phyloP scores from a whole-genome alignment of 1,140 invertebrate genomes.

The Dysdera silvatica region DNA sequence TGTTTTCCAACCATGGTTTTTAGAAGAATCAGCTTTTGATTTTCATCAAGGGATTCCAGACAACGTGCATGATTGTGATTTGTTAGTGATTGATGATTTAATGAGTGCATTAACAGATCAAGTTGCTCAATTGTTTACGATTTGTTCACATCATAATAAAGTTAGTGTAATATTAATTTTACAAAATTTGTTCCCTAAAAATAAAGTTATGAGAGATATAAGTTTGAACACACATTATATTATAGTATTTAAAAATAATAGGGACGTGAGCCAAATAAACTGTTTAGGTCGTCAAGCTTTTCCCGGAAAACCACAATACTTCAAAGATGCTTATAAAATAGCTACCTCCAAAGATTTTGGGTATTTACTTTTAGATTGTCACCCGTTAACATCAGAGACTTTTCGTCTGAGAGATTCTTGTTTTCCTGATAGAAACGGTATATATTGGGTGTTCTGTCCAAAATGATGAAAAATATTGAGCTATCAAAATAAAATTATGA shows the following conservation, averaged over 20 bases:
- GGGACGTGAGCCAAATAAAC: conserved; percentile 8
- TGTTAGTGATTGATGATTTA: conserved; percentile 12
- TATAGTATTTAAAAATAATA: conserved; percentile 18
- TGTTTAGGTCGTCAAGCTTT: conserved; percentile 5
- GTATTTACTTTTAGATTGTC: conserved; percentile 21
- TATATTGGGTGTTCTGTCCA: conserved; percentile 5
- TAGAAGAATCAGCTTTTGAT: conserved; percentile 8
- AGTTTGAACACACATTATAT: conserved; percentile 16
- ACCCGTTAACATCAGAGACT: not conserved
- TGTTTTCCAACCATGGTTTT: conserved; percentile 4
- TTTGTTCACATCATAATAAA: conserved; percentile 3
- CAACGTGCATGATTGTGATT: conserved; percentile 4
- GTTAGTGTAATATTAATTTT: conserved; percentile 14
- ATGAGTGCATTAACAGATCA: not conserved
- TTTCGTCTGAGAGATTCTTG: not conserved
- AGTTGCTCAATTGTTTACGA: conserved; percentile 8
- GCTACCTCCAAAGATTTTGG: not conserved
- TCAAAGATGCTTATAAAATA: conserved; percentile 16
- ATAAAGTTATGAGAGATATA: conserved; percentile 5
- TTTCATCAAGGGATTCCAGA: conserved; percentile 10
- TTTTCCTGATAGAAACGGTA: conserved; percentile 8
- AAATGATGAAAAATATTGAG: conserved; percentile 9
- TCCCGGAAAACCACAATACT: not conserved
- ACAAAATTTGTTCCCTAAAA: conserved; percentile 14
- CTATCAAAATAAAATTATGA: no score